Base-by-base conservation (phyloP, 2,888 invertebrate species). In the Orchesella flavescens region DNA sequence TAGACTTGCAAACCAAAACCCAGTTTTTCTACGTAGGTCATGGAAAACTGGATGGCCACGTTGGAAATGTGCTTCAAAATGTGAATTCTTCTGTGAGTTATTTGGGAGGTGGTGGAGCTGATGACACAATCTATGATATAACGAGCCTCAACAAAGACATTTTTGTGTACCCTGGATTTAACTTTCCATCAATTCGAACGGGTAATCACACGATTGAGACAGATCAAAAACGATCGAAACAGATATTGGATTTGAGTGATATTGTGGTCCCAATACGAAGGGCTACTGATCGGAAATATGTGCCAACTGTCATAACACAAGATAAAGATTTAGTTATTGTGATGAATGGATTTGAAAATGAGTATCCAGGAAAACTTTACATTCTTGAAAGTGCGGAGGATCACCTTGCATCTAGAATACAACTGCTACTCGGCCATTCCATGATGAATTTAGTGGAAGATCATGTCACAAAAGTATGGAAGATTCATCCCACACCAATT, bases 11-110 rank as follows among this genome's bases (percentile, higher is more conserved):
- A 24, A 69, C 69, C 0, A n/a, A 19, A 12, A 46, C 13, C 0
- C 69, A 68, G 3, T 46, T 77, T 17, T 2, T 77, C 9, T 46
- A 46, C 49, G 46, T 83, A 0, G 83, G 83, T 7, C 15, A 76
- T n/a, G 53, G 21, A 15, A 15, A 19, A 0, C 4, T 19, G 7
- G 17, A n/a, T 1, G 23, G 23, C n/a, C n/a, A n/a, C n/a, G n/a
- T n/a, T n/a, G n/a, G n/a, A n/a, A 81, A 74, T 61, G 49, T 75
- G 13, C 17, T 76, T 17, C 57, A 68, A n/a, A 81, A 75, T 61
- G 21, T 73, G 13, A 46, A 19, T 1, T 10, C 44, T 15, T 0
- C 4, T 1, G 19, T 4, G 4, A 83, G 82, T 23, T 65, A 76
- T 21, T 65, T 83, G 55, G 44, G 57, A 17, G 82, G 82, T 1